phyloP scores from a whole-genome alignment of 2,797 vertebrate genomes.

The Aviceda leuphotes region DNA sequence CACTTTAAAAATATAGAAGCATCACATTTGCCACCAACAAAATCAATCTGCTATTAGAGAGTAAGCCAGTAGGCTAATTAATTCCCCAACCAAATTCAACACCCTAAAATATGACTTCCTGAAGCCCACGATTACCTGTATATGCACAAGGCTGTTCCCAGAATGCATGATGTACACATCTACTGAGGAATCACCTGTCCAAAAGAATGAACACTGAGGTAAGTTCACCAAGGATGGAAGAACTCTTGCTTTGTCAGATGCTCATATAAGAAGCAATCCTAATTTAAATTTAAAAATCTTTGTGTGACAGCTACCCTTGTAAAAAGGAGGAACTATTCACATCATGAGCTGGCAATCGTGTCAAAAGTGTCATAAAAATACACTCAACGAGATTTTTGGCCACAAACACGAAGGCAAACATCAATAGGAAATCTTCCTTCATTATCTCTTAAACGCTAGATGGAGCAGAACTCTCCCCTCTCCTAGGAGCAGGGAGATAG shows the following conservation, averaged over 20 bases:
- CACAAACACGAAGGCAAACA: not conserved
- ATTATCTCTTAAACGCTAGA: not conserved
- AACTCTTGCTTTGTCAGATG: not conserved
- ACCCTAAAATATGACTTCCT: not conserved
- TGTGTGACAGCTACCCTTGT: not conserved
- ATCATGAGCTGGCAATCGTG: not conserved
- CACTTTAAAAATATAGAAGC: not conserved
- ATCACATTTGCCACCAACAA: not conserved
- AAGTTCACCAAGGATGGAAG: not conserved
- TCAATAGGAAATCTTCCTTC: not conserved
- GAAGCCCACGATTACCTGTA: conserved; percentile 84
- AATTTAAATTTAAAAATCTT: not conserved
- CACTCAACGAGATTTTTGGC: not conserved
- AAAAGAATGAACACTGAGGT: conserved; percentile 60
- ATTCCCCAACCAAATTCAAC: not conserved
- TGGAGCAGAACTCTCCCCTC: not conserved
- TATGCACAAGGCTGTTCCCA: conserved; percentile 86
- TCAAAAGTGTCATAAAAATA: not conserved
- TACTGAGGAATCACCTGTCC: conserved; percentile 84
- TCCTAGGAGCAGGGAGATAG: not conserved
- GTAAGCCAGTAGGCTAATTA: not conserved
- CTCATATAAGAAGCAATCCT: not conserved
- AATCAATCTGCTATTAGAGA: not conserved
- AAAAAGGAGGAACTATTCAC: not conserved
- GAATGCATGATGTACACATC: conserved; percentile 91